These are phyloP conservation scores for Augiades crinisus DNA, from an alignment of 2,888 invertebrate species.

Conservation along the genomic window DNA sequence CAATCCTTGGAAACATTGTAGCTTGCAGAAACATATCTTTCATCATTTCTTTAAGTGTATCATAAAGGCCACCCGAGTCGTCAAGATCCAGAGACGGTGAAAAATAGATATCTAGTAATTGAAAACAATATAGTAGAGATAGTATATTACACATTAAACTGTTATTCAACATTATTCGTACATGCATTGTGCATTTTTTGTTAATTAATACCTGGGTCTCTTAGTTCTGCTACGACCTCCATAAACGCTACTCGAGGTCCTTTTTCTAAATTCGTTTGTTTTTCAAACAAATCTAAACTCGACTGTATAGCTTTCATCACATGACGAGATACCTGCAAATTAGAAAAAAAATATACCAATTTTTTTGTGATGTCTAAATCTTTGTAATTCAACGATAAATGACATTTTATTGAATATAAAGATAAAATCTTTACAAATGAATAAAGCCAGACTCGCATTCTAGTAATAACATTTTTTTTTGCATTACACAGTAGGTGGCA, in stretches of 20 bases:
- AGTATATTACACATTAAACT: too few relatives aligned
- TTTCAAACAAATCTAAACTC: constrained; percentile 82
- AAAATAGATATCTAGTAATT: constrained; percentile 82
- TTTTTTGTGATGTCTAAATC: not conserved
- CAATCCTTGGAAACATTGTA: constrained; percentile 86
- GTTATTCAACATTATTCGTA: too few relatives aligned
- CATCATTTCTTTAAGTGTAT: constrained; percentile 85
- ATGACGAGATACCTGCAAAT: constrained; percentile 63
- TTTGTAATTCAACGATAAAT: not conserved
- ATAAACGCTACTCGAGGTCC: constrained; percentile 85
- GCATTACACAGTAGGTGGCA: too few relatives aligned
- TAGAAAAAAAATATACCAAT: too few relatives aligned
- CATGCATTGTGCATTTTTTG: not conserved
- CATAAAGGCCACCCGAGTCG: constrained; percentile 84
- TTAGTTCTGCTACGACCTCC: constrained; percentile 87
- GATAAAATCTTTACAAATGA: too few relatives aligned
- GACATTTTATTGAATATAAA: not conserved
- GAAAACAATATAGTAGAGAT: constrained; percentile 7
- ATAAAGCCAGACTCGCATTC: too few relatives aligned
- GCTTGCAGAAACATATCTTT: constrained; percentile 90
- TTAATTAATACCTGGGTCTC: constrained; percentile 79
- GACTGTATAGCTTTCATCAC: constrained; percentile 66
- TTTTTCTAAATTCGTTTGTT: constrained; percentile 81
- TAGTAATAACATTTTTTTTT: too few relatives aligned
- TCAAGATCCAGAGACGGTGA: constrained; percentile 87